Base-by-base conservation (phyloP, 2,797 vertebrate species). In the Dipus sagitta region DNA sequence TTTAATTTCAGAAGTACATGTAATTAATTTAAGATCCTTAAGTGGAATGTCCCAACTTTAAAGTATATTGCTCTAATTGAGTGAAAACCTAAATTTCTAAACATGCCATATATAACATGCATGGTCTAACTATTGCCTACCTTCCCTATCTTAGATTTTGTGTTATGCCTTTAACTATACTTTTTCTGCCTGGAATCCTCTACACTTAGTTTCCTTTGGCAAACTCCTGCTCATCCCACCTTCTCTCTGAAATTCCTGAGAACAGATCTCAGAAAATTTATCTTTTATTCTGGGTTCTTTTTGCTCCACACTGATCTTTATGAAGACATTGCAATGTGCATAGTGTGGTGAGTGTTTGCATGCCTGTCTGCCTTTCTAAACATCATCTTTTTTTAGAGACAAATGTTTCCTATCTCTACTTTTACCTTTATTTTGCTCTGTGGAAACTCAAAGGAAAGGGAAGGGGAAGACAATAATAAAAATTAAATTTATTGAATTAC, bases 51-150 rank as follows among this genome's bases (percentile, higher is more conserved):
- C 77, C 79, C 88, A 67, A 84, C 52, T 86, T 82, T 30, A 67
- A 58, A 52, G 4, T 34, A 38, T 26, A 10, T 86, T 90, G 18
- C 14, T 81, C 58, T 64, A 68, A 13, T 5, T 70, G 67, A 91
- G n/a, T 74, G 76, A 86, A 81, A 71, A 28, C 88, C 54, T 52
- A 47, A 70, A 81, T 93, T 82, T 64, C 34, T 90, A 86, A 68
- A 38, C 26, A 17, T 20, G 15, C 17, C 1, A 6, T 42, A 23
- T 58, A 80, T 79, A 96, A 80, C 38, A 32, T 14, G 13, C 47
- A 17, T 15, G 67, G 34, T 62, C 30, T 58, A 64, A 21, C 80
- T 78, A 17, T 34, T 94, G 58, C 28, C 52, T 78, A 9, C n/a
- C 20, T 89, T 32, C 77, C 12, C 26, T 32, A 1, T 21, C 10